Conservation (phyloP, 2,113 vertebrate species). For the Bungarus multicinctus region DNA sequence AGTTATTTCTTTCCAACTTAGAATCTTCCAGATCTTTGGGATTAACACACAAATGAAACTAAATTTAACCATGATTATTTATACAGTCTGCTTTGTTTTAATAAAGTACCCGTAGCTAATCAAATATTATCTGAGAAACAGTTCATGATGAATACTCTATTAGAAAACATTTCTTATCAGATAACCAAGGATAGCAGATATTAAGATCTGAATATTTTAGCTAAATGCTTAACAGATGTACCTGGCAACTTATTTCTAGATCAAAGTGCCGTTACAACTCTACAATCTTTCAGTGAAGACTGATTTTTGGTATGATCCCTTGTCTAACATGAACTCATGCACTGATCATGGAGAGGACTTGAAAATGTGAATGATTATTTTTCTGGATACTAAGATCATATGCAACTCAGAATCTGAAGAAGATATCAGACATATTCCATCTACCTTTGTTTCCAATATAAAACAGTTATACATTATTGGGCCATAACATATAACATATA, state of each 20-base stretch:
- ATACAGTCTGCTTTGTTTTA: neutral
- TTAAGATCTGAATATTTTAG: neutral
- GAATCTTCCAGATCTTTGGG: neutral
- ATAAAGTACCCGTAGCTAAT: neutral
- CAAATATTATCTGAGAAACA: neutral
- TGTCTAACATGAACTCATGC: neutral
- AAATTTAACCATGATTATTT: neutral
- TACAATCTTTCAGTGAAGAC: neutral
- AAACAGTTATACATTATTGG: neutral
- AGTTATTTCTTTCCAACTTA: neutral
- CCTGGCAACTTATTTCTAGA: neutral
- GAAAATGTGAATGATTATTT: neutral
- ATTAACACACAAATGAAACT: neutral
- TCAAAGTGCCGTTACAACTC: constrained; percentile 6
- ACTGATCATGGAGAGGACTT: neutral
- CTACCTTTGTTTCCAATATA: neutral
- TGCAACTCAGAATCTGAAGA: neutral
- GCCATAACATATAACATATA: neutral
- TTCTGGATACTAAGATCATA: neutral
- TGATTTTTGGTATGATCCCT: neutral
- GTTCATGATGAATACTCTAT: neutral
- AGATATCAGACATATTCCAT: neutral
- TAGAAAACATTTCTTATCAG: neutral
- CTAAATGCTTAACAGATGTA: constrained; percentile 6
- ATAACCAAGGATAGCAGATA: neutral